phyloP scores from a whole-genome alignment of 1,140 invertebrate species.

The Melanaphis sacchari region DNA sequence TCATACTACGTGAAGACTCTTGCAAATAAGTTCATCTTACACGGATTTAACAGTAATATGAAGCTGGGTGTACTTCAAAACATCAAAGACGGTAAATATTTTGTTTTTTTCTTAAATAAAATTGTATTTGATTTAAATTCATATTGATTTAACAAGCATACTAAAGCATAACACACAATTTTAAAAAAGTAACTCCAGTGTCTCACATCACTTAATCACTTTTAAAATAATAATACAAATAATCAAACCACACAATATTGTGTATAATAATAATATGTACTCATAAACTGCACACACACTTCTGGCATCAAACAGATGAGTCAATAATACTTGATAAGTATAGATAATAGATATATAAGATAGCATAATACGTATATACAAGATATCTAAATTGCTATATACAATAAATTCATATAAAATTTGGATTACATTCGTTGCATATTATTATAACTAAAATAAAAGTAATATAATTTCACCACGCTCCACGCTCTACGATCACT shows the following conservation, averaged over 20 bases:
- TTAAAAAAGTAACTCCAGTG: not conserved
- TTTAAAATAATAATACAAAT: not conserved
- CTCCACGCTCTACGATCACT: too few species aligned
- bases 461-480: too few species aligned
- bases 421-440: too few species aligned
- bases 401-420: too few species aligned
- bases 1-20: not conserved
- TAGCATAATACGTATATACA: too few species aligned
- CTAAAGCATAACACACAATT: not conserved
- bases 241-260: not conserved
- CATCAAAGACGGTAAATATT: constrained; percentile 44
- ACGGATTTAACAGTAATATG: constrained; percentile 1
- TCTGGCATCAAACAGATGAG: too few species aligned
- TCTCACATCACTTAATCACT: not conserved
- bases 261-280: not conserved
- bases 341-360: too few species aligned
- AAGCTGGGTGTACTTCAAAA: not conserved
- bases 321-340: too few species aligned
- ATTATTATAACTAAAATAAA: too few species aligned
- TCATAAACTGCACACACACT: too few species aligned
- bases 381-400: too few species aligned
- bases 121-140: not conserved
- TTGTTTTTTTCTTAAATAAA: not conserved
- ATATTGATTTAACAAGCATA: not conserved
- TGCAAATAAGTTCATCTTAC: constrained; percentile 28